A percentile compares a stretch with the other conserved stretches of the same genome.
phyloP scores from a whole-genome alignment of 2,888 invertebrate genomes.

The Asteroscopus sphinx region DNA sequence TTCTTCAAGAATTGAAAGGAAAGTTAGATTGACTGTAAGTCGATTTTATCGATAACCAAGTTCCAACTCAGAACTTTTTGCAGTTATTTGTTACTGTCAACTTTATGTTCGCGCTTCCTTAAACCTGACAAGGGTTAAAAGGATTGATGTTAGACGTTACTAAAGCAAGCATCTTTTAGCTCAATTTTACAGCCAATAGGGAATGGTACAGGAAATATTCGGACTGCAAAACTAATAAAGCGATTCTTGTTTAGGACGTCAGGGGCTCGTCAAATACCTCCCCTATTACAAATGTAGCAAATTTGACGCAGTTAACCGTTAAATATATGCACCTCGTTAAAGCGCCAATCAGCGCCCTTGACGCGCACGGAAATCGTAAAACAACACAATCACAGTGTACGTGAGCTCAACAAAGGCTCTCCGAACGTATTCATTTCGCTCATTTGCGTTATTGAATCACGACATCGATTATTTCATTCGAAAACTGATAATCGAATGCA shows the following conservation, averaged over 20 bases:
- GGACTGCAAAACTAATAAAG: slow-evolving; percentile 30
- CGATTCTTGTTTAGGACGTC: slow-evolving; percentile 25
- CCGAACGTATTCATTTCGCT: slow-evolving; percentile 72
- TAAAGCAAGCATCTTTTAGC: slow-evolving; percentile 4
- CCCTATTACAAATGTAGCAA: slow-evolving; percentile 53
- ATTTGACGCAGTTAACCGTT: slow-evolving; percentile 64
- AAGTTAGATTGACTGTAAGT: slow-evolving; percentile 43
- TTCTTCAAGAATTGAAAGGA: slow-evolving; percentile 9
- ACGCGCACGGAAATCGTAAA: slow-evolving; percentile 63
- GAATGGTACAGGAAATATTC: background rate
- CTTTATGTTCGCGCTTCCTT: slow-evolving; percentile 37
- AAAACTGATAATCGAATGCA: slow-evolving; percentile 75
- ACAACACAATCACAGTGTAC: slow-evolving; percentile 59
- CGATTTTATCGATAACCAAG: slow-evolving; percentile 38
- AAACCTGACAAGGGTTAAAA: slow-evolving; percentile 38
- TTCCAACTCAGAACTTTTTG: slow-evolving; percentile 27
- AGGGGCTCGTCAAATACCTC: slow-evolving; percentile 51
- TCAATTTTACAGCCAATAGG: background rate
- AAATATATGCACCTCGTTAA: slow-evolving; percentile 76
- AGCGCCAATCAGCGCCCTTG: slow-evolving; percentile 71
- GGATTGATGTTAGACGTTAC: slow-evolving; percentile 25
- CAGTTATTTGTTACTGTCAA: slow-evolving; percentile 48
- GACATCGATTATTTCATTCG: slow-evolving; percentile 71
- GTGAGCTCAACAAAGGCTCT: slow-evolving; percentile 61
- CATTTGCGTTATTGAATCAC: slow-evolving; percentile 78